Conservation (phyloP, 1,140 invertebrate species). For the Dendrolimus punctatus region DNA sequence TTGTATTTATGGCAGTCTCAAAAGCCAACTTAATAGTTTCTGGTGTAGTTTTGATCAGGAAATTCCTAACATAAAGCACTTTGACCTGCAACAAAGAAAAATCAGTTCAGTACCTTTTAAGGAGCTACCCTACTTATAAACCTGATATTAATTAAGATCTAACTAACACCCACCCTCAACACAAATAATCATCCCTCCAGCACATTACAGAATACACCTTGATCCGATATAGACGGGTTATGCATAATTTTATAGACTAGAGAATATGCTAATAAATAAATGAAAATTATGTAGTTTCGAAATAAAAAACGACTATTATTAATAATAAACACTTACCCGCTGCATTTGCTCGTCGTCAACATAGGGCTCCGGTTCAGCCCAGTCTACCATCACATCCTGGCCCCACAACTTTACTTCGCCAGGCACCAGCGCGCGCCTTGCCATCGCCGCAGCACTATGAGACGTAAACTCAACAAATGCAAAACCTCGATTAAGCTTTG, state of each 20-base stretch:
- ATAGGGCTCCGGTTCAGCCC: constrained; percentile 89
- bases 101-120: neutral
- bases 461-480: constrained; percentile 91
- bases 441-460: constrained; percentile 87
- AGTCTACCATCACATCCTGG: constrained; percentile 85
- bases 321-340: constrained; percentile 71
- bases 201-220: too few species aligned
- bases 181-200: too few species aligned
- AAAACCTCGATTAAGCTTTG: constrained; percentile 83
- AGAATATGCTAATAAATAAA: too few species aligned
- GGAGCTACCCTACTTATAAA: too few species aligned
- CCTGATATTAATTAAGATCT: too few species aligned
- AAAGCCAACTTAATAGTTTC: constrained; percentile 44
- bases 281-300: too few species aligned
- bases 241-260: too few species aligned
- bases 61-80: constrained; percentile 64
- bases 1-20: constrained; percentile 32
- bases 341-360: constrained; percentile 82
- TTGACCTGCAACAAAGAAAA: constrained; percentile 61
- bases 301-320: too few species aligned
- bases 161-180: too few species aligned
- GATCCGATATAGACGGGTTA: too few species aligned
- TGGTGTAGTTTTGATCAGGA: constrained; percentile 44
- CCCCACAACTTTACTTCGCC: constrained; percentile 81
- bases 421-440: constrained; percentile 82